Evolutionary conservation across 2,113 vertebrate species (phyloP).

Genomic region (Nipponia nippon): DNA sequence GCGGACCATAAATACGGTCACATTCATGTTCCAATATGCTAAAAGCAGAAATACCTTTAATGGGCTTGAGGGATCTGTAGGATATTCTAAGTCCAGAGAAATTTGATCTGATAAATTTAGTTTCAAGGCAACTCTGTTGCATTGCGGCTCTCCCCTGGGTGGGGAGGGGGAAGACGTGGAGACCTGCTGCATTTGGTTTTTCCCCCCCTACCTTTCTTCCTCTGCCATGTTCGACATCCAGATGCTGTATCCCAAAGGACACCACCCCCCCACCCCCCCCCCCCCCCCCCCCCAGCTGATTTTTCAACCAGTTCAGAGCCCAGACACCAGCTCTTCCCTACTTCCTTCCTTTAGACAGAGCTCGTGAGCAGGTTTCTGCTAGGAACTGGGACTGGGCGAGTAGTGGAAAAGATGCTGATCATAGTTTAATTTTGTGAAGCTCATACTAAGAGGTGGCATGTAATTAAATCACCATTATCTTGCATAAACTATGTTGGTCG

Average conservation of each 20-base stretch:
- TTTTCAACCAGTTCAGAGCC: background rate
- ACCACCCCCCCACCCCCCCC: too few species aligned
- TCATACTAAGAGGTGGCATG: background rate
- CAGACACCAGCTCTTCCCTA: fast-evolving
- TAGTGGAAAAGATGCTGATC: background rate
- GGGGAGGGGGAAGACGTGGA: background rate
- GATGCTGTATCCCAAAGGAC: background rate
- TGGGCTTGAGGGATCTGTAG: background rate
- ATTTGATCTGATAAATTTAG: background rate
- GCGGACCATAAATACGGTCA: background rate
- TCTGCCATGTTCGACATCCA: background rate
- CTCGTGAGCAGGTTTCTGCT: background rate
- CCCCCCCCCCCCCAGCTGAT: fast-evolving
- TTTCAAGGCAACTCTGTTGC: background rate
- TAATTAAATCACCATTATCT: background rate
- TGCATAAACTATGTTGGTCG: background rate
- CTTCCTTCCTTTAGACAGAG: background rate
- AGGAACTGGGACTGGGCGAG: background rate
- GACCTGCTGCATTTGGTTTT: background rate
- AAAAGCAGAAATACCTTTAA: background rate
- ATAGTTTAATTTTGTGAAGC: background rate
- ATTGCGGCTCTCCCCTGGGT: background rate
- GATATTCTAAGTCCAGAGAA: background rate
- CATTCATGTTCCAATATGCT: background rate
- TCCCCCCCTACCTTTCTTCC: background rate